phyloP scores from a whole-genome alignment of 2,888 invertebrate species.

The Vanessa cardui region DNA sequence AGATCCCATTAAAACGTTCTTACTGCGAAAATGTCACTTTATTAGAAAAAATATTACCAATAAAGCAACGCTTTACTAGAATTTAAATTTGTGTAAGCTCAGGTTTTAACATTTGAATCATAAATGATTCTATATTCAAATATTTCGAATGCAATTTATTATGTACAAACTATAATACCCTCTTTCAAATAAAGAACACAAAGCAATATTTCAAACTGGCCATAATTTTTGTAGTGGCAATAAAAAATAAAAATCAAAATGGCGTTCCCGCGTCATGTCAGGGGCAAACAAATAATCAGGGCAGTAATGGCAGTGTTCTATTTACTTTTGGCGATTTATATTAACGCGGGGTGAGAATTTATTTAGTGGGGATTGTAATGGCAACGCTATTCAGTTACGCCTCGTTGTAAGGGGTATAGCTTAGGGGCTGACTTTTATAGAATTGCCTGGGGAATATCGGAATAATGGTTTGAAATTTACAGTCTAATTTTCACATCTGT shows the following conservation, averaged over 20 bases:
- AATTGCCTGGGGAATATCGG: constrained; percentile 28
- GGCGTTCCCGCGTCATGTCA: constrained; percentile 58
- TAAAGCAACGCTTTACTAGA: neutral
- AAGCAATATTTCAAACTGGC: constrained; percentile 41
- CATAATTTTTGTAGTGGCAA: constrained; percentile 50
- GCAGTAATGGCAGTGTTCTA: constrained; percentile 77
- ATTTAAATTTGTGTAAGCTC: too few relatives aligned
- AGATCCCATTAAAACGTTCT: neutral
- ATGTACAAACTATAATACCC: neutral
- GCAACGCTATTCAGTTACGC: constrained; percentile 71
- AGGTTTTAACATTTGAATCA: too few relatives aligned
- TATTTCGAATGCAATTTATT: constrained; percentile 1
- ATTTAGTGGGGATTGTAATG: constrained; percentile 67
- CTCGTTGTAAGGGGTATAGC: constrained; percentile 68
- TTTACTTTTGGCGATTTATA: constrained; percentile 80
- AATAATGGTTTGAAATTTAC: constrained; percentile 33
- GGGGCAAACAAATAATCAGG: constrained; percentile 77
- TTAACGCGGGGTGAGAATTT: constrained; percentile 65
- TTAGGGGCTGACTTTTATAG: constrained; percentile 48
- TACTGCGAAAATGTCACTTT: neutral
- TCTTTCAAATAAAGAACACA: constrained; percentile 24
- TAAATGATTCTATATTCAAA: neutral
- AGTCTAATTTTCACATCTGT: constrained; percentile 27
- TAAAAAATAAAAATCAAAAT: constrained; percentile 65
- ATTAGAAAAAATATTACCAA: neutral